Evolutionary conservation across 2,797 vertebrate species (phyloP), one percentile per base, ranked within the genome.

Genomic region (Poecilia wingei): DNA sequence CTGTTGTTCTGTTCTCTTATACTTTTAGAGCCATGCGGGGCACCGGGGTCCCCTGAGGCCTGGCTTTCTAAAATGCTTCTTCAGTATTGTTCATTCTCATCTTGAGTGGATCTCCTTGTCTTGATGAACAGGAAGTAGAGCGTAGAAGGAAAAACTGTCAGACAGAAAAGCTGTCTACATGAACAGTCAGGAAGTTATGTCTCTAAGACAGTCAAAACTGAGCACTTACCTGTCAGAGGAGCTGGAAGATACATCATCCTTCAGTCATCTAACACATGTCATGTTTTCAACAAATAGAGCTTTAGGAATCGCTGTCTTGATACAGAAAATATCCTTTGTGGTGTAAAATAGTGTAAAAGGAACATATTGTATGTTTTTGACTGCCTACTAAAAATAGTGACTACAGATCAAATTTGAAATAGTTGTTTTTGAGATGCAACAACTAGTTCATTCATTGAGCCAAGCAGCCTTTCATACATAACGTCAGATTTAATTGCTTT

Each of bases 1-100:
- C 25, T 36, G 73, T 61, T 72, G 43, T 31, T 64, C 77, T 72
- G 70, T 47, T 33, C 16, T 49, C 53, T 73, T 82, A 57, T 43
- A 55, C 57, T 74, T 57, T 75, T 4, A 53, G 66, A 22, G 47
- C 20, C 72, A 39, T 18, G 20, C 79, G 69, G 72, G 79, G 84
- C 84, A 80, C 73, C 53, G 70, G 59, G 31, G 59, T 20, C 12
- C 59, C 31, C 59, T 79, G 82, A 88, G 10, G 25, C 14, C 45
- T 47, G 6, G 14, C 14, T 47, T n/a, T 31, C 14, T 9, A 18
- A 72, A 31, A 31, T 20, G 12, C 69, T 72, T 28, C 41, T 28
- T 3, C 14, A 16, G n/a, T 31, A 16, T 33, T 61, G 57, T 61
- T 64, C 36, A 68, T 36, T 36, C 20, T 68, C 64, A 68, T 68